These are phyloP conservation scores for Pagetopsis macropterus DNA, from an alignment of 2,797 vertebrate genomes.

Conservation along the genomic window DNA sequence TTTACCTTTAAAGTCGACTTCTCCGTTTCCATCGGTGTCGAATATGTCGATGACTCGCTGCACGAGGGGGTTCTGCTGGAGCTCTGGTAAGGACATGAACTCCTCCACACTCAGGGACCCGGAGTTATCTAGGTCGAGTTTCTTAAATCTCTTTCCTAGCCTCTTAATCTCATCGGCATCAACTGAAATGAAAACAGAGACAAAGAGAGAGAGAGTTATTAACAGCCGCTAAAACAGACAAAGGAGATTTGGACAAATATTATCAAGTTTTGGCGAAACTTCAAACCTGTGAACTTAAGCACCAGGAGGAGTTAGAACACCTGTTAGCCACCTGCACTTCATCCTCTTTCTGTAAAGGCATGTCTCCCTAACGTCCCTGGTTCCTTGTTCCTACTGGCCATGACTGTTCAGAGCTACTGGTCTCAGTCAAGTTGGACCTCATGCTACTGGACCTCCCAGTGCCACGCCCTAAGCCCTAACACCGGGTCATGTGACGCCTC, in stretches of 20 bases:
- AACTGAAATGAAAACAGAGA: slow-evolving; percentile 1
- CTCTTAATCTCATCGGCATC: no score
- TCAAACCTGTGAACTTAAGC: neutral
- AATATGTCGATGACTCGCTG: slow-evolving; percentile 99
- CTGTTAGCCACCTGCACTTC: neutral
- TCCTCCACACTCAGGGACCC: slow-evolving; percentile 93
- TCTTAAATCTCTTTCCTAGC: no score
- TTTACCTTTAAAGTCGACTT: slow-evolving; percentile 99
- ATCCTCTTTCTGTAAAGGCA: neutral
- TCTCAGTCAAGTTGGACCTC: neutral
- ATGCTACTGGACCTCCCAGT: slow-evolving; percentile 55
- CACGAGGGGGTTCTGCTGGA: slow-evolving; percentile 93
- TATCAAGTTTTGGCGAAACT: neutral
- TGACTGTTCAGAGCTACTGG: slow-evolving; percentile 51
- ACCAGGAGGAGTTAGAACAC: neutral
- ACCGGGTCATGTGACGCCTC: slow-evolving; percentile 71
- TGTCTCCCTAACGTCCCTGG: slow-evolving; percentile 59
- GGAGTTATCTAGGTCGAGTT: no score
- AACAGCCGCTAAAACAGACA: slow-evolving; percentile 63
- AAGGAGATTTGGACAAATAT: neutral
- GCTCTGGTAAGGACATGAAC: slow-evolving; percentile 98
- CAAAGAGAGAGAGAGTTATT: slow-evolving; percentile 48
- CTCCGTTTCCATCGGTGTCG: slow-evolving; percentile 98
- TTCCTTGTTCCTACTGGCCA: slow-evolving; percentile 74
- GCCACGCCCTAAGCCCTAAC: slow-evolving; percentile 74